phyloP scores from a whole-genome alignment of 1,140 invertebrate species.

The Arion vulgaris region DNA sequence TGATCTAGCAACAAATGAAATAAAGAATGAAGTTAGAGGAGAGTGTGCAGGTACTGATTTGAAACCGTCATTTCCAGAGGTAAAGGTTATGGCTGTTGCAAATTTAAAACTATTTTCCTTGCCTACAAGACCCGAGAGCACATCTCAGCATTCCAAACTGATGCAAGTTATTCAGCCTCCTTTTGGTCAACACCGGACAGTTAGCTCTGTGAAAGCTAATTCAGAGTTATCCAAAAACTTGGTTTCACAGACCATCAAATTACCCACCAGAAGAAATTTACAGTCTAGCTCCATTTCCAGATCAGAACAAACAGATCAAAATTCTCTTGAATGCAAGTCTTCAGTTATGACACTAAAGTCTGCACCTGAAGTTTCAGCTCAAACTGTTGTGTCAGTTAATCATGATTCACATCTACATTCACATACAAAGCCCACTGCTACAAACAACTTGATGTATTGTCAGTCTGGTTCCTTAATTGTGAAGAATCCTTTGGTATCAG shows the following conservation, averaged over 20 bases:
- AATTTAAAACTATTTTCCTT: constrained; percentile 10
- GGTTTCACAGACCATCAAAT: neutral
- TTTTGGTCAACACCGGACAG: neutral
- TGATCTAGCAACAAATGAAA: neutral
- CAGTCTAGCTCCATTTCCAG: too few species aligned
- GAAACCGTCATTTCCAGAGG: neutral
- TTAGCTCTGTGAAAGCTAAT: neutral
- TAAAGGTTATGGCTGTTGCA: neutral
- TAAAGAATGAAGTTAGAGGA: neutral
- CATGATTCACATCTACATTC: neutral
- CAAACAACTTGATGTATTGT: neutral
- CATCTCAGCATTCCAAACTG: constrained; percentile 1
- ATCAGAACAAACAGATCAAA: neutral
- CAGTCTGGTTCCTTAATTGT: neutral
- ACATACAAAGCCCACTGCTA: neutral
- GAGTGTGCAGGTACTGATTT: neutral
- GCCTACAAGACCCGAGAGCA: neutral
- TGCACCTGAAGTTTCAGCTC: neutral
- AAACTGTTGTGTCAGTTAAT: neutral
- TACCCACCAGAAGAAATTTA: neutral
- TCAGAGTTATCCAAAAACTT: neutral
- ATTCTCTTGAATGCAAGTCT: neutral
- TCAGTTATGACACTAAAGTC: too few species aligned
- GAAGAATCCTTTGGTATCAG: neutral
- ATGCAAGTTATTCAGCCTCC: constrained; percentile 11